These are phyloP conservation scores for Melopsittacus undulatus DNA, from an alignment of 2,797 vertebrate species.

Conservation along the genomic window DNA sequence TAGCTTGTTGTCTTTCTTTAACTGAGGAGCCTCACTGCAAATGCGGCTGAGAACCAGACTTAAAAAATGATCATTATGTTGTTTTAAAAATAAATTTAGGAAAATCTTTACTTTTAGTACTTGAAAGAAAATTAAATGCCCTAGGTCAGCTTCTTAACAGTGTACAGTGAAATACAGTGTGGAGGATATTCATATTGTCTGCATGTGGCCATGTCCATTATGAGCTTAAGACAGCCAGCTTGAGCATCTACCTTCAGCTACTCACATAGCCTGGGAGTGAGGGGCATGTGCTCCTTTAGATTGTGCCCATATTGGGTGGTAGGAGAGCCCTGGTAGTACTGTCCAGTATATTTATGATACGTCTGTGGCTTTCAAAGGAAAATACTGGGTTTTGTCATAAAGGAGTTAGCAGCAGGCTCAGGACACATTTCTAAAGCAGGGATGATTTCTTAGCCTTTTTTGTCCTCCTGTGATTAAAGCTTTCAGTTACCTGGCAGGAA, in stretches of 20 bases:
- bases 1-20: not conserved
- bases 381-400: not conserved
- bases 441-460: not conserved
- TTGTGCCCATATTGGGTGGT: not conserved
- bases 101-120: not conserved
- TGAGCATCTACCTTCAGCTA: not conserved
- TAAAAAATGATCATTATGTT: not conserved
- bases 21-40: not conserved
- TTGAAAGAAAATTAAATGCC: not conserved
- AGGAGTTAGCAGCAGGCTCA: not conserved
- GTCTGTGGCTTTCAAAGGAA: not conserved
- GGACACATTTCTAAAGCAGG: not conserved
- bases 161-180: not conserved
- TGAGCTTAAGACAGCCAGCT: not conserved
- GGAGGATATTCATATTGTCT: not conserved
- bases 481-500: not conserved
- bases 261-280: not conserved
- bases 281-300: fast-evolving
- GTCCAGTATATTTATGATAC: not conserved
- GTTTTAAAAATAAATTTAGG: not conserved
- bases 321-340: not conserved
- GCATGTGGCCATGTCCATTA: not conserved
- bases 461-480: not conserved
- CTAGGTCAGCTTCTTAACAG: not conserved
- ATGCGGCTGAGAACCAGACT: not conserved